These are phyloP conservation scores for Lagodon rhomboides DNA, from an alignment of 2,797 vertebrate genomes.

Conservation along the genomic window DNA sequence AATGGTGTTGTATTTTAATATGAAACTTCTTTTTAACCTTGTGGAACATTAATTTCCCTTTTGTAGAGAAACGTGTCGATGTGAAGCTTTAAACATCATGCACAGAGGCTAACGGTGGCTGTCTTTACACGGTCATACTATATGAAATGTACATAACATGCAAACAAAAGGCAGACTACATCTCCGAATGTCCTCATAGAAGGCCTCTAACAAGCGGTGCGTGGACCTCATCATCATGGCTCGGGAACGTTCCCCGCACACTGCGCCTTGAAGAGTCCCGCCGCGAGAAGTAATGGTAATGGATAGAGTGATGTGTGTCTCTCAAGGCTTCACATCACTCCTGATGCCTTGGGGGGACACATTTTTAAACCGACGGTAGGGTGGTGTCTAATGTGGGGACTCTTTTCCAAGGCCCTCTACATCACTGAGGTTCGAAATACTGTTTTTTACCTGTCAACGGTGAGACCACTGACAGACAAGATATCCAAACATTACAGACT, in stretches of 20 bases:
- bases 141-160: neutral
- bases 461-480: neutral
- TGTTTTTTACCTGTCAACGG: constrained; percentile 7
- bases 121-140: neutral
- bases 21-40: neutral
- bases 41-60: neutral
- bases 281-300: neutral
- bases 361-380: neutral
- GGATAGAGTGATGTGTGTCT: neutral
- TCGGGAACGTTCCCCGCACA: neutral
- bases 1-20: constrained; percentile 9
- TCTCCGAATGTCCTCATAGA: neutral
- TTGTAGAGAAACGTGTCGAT: neutral
- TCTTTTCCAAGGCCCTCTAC: neutral
- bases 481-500: neutral
- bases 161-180: neutral
- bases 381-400: neutral
- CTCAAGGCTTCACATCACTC: neutral
- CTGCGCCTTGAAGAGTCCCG: neutral
- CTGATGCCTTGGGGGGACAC: neutral
- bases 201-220: neutral
- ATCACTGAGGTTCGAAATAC: neutral
- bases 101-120: too few relatives aligned
- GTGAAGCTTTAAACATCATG: neutral
- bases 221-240: neutral